Conservation (phyloP, 2,113 vertebrate species). For the Dipodomys spectabilis region DNA sequence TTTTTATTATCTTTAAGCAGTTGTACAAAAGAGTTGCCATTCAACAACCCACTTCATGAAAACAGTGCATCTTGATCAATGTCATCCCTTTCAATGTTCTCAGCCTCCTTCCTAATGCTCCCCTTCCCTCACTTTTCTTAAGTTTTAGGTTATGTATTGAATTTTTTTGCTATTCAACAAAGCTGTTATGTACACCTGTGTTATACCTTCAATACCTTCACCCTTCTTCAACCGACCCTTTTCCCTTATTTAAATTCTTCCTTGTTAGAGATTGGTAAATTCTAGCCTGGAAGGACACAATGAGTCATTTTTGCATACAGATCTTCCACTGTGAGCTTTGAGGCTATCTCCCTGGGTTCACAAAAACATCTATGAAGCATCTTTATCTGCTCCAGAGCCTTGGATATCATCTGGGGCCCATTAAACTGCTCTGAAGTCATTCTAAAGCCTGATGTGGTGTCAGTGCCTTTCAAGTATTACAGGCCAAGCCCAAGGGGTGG, state of each 20-base stretch:
- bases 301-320: neutral
- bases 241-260: neutral
- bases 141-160: too few species aligned
- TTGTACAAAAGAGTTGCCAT: too few species aligned
- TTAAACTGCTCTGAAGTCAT: neutral
- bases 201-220: too few species aligned
- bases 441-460: neutral
- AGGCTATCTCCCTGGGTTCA: neutral
- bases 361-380: neutral
- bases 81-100: too few species aligned
- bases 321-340: neutral
- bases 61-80: too few species aligned
- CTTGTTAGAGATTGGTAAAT: neutral
- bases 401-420: neutral
- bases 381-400: neutral
- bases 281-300: neutral
- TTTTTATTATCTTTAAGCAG: too few species aligned
- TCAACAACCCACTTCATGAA: too few species aligned
- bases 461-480: neutral
- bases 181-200: too few species aligned
- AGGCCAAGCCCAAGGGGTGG: accelerated
- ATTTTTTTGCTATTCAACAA: too few species aligned
- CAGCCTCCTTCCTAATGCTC: too few species aligned
- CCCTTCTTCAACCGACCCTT: too few species aligned
- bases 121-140: too few species aligned